Base-by-base conservation (phyloP, 2,797 vertebrate species). In the Chanos chanos region DNA sequence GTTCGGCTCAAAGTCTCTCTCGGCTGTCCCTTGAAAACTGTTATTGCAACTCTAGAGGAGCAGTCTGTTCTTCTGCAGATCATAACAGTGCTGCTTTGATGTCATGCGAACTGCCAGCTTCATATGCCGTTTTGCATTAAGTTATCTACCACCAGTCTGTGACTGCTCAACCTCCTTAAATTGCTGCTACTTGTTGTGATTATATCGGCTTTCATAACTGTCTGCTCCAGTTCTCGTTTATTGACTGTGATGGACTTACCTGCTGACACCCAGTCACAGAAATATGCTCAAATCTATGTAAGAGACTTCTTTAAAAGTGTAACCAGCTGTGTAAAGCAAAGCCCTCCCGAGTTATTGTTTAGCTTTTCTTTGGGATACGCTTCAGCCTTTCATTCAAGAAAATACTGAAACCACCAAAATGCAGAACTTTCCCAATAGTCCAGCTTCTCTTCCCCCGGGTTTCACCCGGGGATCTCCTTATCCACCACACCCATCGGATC, bases 351-450 rank as follows among this genome's bases (percentile, higher is more conserved):
- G n/a, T 51, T 36, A 19, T 10, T 31, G 37, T 66, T 61, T 48
- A 27, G 16, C 33, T 24, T 58, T 47, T 24, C 33, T 24, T 58
- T 47, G 24, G 45, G 22, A 45, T 18, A 1, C 3, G 36, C 47
- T 50, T 39, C 2, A 24, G 54, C 64, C 80, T 75, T 72, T 51
- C 5, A 31, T 72, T 76, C 76, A 76, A 45, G 57, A 47, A 57
- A 63, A 64, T 40, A 57, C 13, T 41, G 62, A 76, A 70, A 64
- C 59, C 67, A 49, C 68, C 79, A 85, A 76, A 78, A 91, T 91
- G 90, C 90, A 91, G 81, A 90, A 90, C 77, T 91, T 90, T 77
- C 83, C 86, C 18, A 90, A 91, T 72, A 90, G 85, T 61, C 77
- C 89, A 1, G 83, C 81, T 60, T 83, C 86, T 70, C 76, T 88